A percentile compares a stretch with the other conserved stretches of the same genome.
Evolutionary conservation across 2,113 vertebrate genomes (phyloP).

Genomic region (Sisor rabdophorus): DNA sequence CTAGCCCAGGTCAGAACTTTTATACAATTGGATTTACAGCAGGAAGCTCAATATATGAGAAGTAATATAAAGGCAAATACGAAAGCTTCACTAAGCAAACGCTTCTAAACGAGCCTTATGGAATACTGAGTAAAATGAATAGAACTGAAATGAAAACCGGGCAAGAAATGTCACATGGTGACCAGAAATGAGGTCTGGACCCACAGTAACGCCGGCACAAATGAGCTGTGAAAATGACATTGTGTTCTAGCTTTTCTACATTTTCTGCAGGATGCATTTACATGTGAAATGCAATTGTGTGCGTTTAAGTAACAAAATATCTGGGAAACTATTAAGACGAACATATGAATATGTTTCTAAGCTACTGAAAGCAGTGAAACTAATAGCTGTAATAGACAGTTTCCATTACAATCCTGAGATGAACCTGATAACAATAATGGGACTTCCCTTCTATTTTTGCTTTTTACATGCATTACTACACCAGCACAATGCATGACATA

Average conservation of each 20-base stretch:
- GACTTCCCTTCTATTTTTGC: neutral
- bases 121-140: constrained; percentile 26
- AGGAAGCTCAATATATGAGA: constrained; percentile 3
- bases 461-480: neutral
- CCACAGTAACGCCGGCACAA: neutral
- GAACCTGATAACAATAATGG: neutral
- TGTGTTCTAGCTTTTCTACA: constrained; percentile 7
- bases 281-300: neutral
- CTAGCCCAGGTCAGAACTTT: constrained; percentile 2
- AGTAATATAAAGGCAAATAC: constrained; percentile 30
- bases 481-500: neutral
- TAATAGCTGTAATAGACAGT: neutral
- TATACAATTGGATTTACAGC: neutral
- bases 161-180: constrained; percentile 26
- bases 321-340: neutral
- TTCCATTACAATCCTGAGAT: neutral
- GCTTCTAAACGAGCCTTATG: neutral
- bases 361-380: neutral
- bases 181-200: constrained; percentile 21
- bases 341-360: neutral
- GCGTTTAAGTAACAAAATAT: constrained; percentile 1
- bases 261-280: neutral
- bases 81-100: constrained; percentile 23
- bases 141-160: constrained; percentile 7
- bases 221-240: constrained; percentile 34